Percentiles rank a stretch among this genome's conserved stretches.
phyloP scores from a whole-genome alignment of 2,888 invertebrate genomes.

The Yponomeuta sedellus region DNA sequence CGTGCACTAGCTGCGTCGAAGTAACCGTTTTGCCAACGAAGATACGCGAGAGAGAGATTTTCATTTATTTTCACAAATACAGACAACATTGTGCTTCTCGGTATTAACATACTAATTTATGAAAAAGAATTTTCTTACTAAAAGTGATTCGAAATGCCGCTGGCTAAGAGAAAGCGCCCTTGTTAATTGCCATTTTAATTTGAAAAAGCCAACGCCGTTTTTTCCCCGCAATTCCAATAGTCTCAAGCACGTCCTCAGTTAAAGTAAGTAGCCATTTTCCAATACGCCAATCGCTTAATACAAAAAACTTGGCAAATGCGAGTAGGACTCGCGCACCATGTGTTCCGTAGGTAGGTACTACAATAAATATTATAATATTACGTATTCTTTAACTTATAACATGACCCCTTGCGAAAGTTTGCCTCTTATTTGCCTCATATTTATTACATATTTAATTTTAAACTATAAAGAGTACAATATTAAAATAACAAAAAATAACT shows the following conservation, averaged over 20 bases:
- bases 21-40: background rate
- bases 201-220: background rate
- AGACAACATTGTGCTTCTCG: background rate
- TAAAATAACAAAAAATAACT: too few relatives aligned
- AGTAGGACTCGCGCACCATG: too few relatives aligned
- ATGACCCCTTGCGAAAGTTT: too few relatives aligned
- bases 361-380: too few relatives aligned
- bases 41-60: background rate
- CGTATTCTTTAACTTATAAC: too few relatives aligned
- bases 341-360: too few relatives aligned
- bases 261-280: conserved; percentile 4
- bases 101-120: background rate
- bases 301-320: too few relatives aligned
- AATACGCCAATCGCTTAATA: conserved; percentile 1
- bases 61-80: background rate
- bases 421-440: too few relatives aligned
- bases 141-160: background rate
- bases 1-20: background rate
- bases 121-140: background rate
- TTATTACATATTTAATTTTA: too few relatives aligned
- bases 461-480: too few relatives aligned
- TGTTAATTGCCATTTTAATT: background rate
- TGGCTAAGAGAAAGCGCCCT: too few relatives aligned
- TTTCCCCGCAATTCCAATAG: background rate
- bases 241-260: background rate